These are phyloP conservation scores for Todiramphus saurophagus DNA, from an alignment of 2,113 vertebrate species.

Conservation along the genomic window DNA sequence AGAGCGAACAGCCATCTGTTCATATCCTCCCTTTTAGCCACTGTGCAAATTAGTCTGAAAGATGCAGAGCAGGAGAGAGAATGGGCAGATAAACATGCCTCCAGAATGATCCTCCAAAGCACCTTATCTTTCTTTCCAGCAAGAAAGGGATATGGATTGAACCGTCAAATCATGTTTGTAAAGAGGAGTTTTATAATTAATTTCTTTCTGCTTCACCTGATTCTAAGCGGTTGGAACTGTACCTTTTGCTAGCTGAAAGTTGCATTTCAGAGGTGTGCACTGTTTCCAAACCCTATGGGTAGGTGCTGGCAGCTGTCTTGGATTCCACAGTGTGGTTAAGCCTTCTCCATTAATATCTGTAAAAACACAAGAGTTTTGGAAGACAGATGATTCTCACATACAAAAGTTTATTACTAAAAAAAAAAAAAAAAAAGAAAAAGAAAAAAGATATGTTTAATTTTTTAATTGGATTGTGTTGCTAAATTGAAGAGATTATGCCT, in stretches of 20 bases:
- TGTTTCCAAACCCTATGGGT: not conserved
- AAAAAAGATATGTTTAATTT: not conserved
- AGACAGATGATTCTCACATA: not conserved
- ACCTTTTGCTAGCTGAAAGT: not conserved
- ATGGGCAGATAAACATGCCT: not conserved
- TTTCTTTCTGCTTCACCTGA: not conserved
- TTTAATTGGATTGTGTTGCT: not conserved
- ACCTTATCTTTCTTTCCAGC: constrained; percentile 33
- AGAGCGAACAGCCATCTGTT: constrained; percentile 45
- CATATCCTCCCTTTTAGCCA: not conserved
- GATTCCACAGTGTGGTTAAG: not conserved
- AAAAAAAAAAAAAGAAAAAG: not conserved
- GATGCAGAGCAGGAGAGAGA: not conserved
- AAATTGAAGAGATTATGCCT: not conserved
- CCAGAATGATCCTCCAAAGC: constrained; percentile 8
- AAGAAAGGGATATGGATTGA: not conserved
- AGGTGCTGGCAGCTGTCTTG: not conserved
- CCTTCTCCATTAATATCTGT: not conserved
- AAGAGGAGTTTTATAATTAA: not conserved
- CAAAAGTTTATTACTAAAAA: not conserved
- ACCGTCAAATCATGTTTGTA: not conserved
- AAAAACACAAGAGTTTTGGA: not conserved
- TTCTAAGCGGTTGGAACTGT: not conserved
- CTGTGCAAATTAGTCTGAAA: not conserved
- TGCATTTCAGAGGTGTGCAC: not conserved